Percentiles rank a stretch among this genome's conserved stretches.
Evolutionary conservation across 2,888 invertebrate species (phyloP).

Genomic region (Polyommatus iphigenia): DNA sequence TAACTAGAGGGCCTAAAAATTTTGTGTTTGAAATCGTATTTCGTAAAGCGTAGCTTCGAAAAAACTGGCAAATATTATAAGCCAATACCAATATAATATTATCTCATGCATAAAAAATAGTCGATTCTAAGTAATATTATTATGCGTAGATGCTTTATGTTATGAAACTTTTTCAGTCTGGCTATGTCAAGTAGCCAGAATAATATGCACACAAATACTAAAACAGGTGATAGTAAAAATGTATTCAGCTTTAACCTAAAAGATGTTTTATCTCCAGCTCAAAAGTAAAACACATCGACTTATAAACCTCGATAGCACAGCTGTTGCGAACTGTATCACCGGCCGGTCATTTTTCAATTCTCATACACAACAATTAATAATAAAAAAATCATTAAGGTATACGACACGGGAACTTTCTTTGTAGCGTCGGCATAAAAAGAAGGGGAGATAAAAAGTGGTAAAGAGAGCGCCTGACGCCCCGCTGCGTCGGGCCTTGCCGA

Average conservation of each 20-base stretch:
- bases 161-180: no score
- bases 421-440: conserved; percentile 63
- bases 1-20: no score
- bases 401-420: conserved; percentile 77
- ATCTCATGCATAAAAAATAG: no score
- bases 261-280: neutral
- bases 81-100: no score
- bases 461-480: conserved; percentile 54
- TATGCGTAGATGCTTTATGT: no score
- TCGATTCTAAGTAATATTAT: no score
- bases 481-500: conserved; percentile 56
- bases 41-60: no score
- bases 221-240: neutral
- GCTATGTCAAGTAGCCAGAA: neutral
- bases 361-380: conserved; percentile 75
- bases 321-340: conserved; percentile 40
- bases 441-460: conserved; percentile 51
- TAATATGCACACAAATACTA: neutral
- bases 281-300: neutral
- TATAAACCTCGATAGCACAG: conserved; percentile 24
- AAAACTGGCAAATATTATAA: no score
- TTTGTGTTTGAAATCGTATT: no score
- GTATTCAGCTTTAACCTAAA: neutral
- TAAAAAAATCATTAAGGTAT: conserved; percentile 77
- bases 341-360: conserved; percentile 72